These are phyloP conservation scores for Augochlorella aurata DNA, from an alignment of 2,888 invertebrate species.

Conservation along the genomic window DNA sequence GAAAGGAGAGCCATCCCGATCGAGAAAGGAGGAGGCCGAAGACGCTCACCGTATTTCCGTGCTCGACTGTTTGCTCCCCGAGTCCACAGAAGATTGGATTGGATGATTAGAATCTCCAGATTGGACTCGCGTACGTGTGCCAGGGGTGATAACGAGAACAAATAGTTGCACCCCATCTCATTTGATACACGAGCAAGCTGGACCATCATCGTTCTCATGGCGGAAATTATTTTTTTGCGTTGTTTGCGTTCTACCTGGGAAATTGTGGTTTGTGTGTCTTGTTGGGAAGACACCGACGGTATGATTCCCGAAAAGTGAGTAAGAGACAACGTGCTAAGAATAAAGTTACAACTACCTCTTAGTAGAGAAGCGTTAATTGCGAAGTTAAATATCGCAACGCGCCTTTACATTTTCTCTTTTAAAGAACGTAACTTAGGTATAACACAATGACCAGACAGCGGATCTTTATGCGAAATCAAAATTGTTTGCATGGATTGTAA, in stretches of 20 bases:
- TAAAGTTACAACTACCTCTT: no score
- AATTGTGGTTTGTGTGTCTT: background rate
- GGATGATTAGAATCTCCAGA: background rate
- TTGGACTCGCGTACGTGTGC: background rate
- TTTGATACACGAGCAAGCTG: background rate
- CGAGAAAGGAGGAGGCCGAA: background rate
- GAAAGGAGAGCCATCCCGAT: background rate
- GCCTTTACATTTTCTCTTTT: no score
- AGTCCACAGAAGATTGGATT: background rate
- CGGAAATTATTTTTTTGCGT: background rate
- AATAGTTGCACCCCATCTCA: background rate
- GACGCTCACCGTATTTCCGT: background rate
- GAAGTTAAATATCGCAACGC: no score
- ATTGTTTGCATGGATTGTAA: no score
- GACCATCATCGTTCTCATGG: background rate
- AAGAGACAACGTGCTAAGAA: no score
- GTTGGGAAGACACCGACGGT: no score
- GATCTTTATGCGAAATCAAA: no score
- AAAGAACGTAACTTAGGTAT: no score
- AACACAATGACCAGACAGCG: no score
- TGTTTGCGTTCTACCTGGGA: background rate
- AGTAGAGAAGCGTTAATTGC: no score
- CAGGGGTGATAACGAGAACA: background rate
- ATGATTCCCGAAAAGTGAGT: no score
- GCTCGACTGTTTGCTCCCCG: background rate